Evolutionary conservation across 2,888 invertebrate species (phyloP).

Genomic region (Harpagoxenus sublaevis): DNA sequence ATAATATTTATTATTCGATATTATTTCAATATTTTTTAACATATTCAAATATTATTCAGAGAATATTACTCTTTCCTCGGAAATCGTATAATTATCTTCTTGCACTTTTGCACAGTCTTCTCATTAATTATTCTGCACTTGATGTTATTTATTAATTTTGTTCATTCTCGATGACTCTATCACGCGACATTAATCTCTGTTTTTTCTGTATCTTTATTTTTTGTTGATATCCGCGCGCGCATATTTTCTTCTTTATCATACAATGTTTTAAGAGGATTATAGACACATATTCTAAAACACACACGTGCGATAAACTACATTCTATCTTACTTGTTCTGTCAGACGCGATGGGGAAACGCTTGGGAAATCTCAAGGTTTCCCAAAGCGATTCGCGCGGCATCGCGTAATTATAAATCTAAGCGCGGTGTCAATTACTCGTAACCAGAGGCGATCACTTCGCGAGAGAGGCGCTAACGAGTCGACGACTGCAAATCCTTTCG

Average conservation of each 20-base stretch:
- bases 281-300: background rate
- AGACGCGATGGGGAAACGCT: too few species aligned
- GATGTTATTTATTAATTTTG: background rate
- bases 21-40: background rate
- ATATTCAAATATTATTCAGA: background rate
- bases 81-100: background rate
- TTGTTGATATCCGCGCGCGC: background rate
- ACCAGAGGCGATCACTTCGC: slow-evolving; percentile 27
- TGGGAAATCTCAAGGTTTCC: background rate
- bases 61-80: background rate
- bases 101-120: background rate
- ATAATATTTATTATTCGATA: background rate
- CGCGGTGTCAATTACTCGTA: slow-evolving; percentile 48
- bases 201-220: background rate
- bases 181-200: background rate
- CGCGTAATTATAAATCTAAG: slow-evolving; percentile 55
- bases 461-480: slow-evolving; percentile 40
- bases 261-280: background rate
- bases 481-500: slow-evolving; percentile 30
- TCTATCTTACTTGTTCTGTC: background rate
- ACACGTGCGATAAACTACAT: background rate
- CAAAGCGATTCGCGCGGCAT: background rate
- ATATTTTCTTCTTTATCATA: background rate
- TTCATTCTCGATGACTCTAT: background rate
- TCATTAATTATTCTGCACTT: background rate